Evolutionary conservation across 2,888 invertebrate genomes (phyloP), one percentile per base, ranked within the genome.

Genomic region (Ametastegia equiseti): DNA sequence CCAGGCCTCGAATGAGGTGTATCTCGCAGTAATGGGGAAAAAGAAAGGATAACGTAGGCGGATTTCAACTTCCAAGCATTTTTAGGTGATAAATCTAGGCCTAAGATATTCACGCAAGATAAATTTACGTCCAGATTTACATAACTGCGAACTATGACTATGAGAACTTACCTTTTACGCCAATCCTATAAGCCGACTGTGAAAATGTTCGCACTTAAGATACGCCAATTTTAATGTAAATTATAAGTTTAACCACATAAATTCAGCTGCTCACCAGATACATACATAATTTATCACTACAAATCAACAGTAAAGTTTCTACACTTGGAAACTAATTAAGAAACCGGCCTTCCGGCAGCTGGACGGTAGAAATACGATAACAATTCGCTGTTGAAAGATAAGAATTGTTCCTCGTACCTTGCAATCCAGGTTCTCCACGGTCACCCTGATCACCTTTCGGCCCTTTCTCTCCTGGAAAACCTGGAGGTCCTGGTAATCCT

Each of bases 401-500:
- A 27, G 5, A 60, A 30, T 60, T 30, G 30, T 30, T 2, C 5
- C 15, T 60, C 4, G 83, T 86, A 42, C 92, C 92, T 67, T 86
- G 86, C 15, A 83, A 54, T n/a, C 92, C 92, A 47, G 85, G 84
- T 73, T 88, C 89, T 5, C 91, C 90, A 23, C 84, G 80, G 19
- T 84, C 86, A 81, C 91, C 91, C 83, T 87, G 86, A 23, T 88
- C 88, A 71, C 92, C 92, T 75, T 88, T 86, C 3, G 83, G 84
- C 7, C 92, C 92, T 42, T 84, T 85, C 77, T 90, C 89, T 33
- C 92, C 90, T 6, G 85, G 84, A 67, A 86, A 86, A n/a, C 89
- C 90, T 2, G 87, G 87, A 30, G 83, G 77, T 27, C 91, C 89
- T 27, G 82, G 81, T 75, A n/a, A n/a, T n/a, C n/a, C n/a, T n/a